Evolutionary conservation across 2,888 invertebrate genomes (phyloP).

Genomic region (Anoncus sp.): DNA sequence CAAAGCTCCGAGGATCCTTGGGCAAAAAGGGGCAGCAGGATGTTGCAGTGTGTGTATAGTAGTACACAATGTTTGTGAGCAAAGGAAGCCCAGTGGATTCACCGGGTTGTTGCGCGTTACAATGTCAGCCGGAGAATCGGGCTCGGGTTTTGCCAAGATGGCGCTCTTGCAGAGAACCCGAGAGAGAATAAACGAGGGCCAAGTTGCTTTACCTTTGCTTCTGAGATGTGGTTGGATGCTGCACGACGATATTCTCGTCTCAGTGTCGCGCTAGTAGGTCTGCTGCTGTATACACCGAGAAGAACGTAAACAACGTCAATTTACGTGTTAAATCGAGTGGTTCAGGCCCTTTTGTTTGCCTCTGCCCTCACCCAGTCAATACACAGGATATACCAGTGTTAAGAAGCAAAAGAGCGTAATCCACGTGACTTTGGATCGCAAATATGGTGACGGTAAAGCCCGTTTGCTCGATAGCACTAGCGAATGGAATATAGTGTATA

Average conservation of each 20-base stretch:
- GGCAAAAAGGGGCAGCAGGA: neutral
- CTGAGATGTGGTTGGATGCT: neutral
- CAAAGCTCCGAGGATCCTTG: slow-evolving; percentile 38
- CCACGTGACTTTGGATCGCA: neutral
- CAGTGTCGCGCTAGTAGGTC: neutral
- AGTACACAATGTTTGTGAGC: too few species aligned
- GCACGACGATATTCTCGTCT: neutral
- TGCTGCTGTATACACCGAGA: neutral
- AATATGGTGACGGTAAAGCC: neutral
- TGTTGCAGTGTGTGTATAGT: slow-evolving; percentile 21
- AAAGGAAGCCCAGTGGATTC: slow-evolving; percentile 51
- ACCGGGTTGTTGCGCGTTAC: slow-evolving; percentile 62
- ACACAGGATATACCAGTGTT: neutral
- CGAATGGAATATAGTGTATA: slow-evolving; percentile 1
- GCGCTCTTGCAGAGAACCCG: slow-evolving; percentile 8
- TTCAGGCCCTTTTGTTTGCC: neutral
- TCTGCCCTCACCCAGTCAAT: neutral
- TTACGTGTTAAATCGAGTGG: slow-evolving; percentile 16
- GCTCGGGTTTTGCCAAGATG: slow-evolving; percentile 3
- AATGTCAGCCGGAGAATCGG: slow-evolving; percentile 60
- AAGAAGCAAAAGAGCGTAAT: slow-evolving; percentile 5
- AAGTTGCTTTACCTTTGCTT: slow-evolving; percentile 18
- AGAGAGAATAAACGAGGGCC: slow-evolving; percentile 1
- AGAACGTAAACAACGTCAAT: slow-evolving; percentile 6
- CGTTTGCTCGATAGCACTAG: neutral